Base-by-base conservation (phyloP, 2,113 vertebrate genomes). In the Gnathonemus echidnorhynchus region DNA sequence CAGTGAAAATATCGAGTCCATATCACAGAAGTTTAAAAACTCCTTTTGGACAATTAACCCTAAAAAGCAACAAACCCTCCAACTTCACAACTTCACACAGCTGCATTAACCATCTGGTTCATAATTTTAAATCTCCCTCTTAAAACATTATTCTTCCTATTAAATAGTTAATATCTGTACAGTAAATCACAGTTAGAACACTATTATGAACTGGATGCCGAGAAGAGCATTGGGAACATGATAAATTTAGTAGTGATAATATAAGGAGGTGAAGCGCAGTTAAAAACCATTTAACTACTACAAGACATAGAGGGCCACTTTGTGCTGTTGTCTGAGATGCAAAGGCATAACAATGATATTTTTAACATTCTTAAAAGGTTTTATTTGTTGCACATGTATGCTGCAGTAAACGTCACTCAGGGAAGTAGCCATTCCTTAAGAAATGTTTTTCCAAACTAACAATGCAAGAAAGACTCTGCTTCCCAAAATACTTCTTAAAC, bases 11-110 rank as follows among this genome's bases (percentile, higher is more conserved):
- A 92, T 95, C 94, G 95, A 95, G 87, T 91, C 93, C 88, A 88
- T 92, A 94, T 95, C 95, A 95, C 91, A 93, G 94, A 95, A 96
- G 93, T 90, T 92, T 93, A 96, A 97, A 96, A 92, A 95, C 24
- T 91, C 90, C 89, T 97, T 94, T 94, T 94, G 95, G 89, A 58
- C 89, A 87, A 96, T 97, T 97, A 97, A 97, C 95, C 96, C 96
- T 92, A 52, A 92, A 96, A 93, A 93, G 91, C 91, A 94, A 95
- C 21, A 90, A 93, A 95, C 86, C 93, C 92, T 91, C 95, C 95
- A 96, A 96, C 94, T 95, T 53, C 66, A 95, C 91, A 93, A 93
- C 91, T 91, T 93, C n/a, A 89, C 35, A 89, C 91, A 92, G 92
- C 92, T 93, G 95, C 92, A 93, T 94, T 94, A 93, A 91, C 90